Base-by-base conservation (phyloP, 2,113 vertebrate genomes). In the Rhabdomys dilectus region DNA sequence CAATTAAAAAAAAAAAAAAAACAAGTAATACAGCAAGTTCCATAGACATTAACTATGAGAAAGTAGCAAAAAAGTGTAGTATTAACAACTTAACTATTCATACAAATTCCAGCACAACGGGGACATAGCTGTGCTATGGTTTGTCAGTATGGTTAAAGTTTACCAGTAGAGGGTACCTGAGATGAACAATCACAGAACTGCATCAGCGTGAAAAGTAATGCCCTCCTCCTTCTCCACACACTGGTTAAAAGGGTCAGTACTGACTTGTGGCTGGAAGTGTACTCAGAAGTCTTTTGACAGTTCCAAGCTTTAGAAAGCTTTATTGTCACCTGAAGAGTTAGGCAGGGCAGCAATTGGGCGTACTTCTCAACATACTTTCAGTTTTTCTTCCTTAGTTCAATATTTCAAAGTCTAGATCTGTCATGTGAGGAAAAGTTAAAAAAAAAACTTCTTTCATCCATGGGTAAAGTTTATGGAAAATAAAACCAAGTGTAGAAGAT, bases 391-490 rank as follows among this genome's bases (percentile, higher is more conserved):
- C 88, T 66, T 75, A 93, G 94, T 42, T 96, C 68, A 97, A n/a
- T 94, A 95, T 97, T 96, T 97, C 97, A 48, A 92, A 21, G 58
- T 85, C 93, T 98, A 39, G 56, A 97, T 97, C 95, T 94, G 76
- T 93, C 92, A 91, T 62, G 95, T 60, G 86, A 96, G 84, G 91
- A 96, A 94, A 0, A 84, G 72, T 15, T 95, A 1, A 72, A 72
- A n/a, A 75, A 72, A 72, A 36, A 70, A 45, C 51, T 89, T 84
- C 62, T 72, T 53, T 96, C 70, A 93, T 94, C 60, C 87, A 78
- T 56, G 82, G 97, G 94, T 88, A 96, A 73, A 24, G 2, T 91
- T 58, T 82, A 94, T 45, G 81, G 95, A 93, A 95, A 97, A 95
- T 96, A 96, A 97, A 84, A 45, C 62, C 81, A 64, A 97, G 97